phyloP scores from a whole-genome alignment of 2,797 vertebrate genomes.

The Furcifer pardalis region DNA sequence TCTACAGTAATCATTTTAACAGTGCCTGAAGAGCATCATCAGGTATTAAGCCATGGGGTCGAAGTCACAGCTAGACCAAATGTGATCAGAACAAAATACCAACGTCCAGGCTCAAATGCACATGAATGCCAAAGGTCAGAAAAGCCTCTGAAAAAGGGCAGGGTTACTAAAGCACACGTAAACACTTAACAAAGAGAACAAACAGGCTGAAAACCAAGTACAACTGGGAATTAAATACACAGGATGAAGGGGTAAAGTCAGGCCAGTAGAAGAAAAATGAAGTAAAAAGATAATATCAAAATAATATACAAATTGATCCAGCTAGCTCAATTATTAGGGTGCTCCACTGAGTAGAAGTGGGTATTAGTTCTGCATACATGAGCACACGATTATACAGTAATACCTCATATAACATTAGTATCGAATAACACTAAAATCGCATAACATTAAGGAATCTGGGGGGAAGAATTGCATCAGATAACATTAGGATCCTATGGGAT shows the following conservation, averaged over 20 bases:
- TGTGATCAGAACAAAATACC: neutral
- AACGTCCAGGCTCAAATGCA: neutral
- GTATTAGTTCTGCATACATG: too few species aligned
- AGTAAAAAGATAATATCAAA: neutral
- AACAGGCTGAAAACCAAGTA: neutral
- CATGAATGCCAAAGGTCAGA: neutral
- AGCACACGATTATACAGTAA: neutral
- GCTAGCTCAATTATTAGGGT: neutral
- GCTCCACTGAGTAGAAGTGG: neutral
- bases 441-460: too few species aligned
- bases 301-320: neutral
- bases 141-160: neutral
- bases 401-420: too few species aligned
- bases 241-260: neutral
- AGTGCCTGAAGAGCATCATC: neutral
- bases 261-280: neutral
- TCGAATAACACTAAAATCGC: too few species aligned
- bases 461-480: too few species aligned
- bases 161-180: neutral
- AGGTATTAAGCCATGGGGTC: neutral
- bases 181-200: neutral
- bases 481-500: too few species aligned
- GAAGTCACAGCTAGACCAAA: neutral
- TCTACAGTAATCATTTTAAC: neutral
- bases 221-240: neutral